Base-by-base conservation (phyloP, 23 tunicate genomes). In the Trididemnum miniatum region DNA sequence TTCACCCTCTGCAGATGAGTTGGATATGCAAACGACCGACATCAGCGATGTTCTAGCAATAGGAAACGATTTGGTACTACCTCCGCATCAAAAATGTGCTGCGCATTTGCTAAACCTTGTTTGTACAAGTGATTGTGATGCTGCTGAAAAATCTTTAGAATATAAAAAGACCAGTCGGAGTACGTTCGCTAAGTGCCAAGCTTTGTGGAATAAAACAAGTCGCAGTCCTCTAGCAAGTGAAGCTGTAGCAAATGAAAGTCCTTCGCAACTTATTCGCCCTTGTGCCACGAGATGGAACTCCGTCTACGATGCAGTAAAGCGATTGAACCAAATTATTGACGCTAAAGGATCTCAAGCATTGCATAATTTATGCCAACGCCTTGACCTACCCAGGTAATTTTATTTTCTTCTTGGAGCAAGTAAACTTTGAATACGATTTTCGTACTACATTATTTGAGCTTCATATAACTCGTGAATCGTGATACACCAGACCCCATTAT, bases 201-300 rank as follows among this genome's bases (percentile, higher is more conserved):
- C 54, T 44, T 44, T 44, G 54, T 44, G 54, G 54, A 44, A 44
- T 44, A 44, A 44, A 44, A 44, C 54, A 44, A 44, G 54, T 44
- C 54, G 54, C 54, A 44, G 54, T 44, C 54, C 54, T 44, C 54
- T 44, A 7, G 54, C 54, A 44, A 44, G 54, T 44, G 54, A 44
- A 44, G 54, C 54, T 44, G 54, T 44, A 44, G 54, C 54, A 44
- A 44, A 44, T 15, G 54, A 44, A 44, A 44, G 54, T 44, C 54
- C 54, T 44, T 44, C 15, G 54, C 54, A 44, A 44, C 54, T 44
- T 44, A 44, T 44, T 44, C 54, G 54, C 54, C 54, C 54, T 44
- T 44, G 54, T 44, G 54, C 54, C 54, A 44, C 54, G 54, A 44
- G 54, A 44, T 44, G 54, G 54, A 44, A 44, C 54, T 44, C 54